These are phyloP conservation scores for Catocala nupta DNA, from an alignment of 2,888 invertebrate species.

Conservation along the genomic window DNA sequence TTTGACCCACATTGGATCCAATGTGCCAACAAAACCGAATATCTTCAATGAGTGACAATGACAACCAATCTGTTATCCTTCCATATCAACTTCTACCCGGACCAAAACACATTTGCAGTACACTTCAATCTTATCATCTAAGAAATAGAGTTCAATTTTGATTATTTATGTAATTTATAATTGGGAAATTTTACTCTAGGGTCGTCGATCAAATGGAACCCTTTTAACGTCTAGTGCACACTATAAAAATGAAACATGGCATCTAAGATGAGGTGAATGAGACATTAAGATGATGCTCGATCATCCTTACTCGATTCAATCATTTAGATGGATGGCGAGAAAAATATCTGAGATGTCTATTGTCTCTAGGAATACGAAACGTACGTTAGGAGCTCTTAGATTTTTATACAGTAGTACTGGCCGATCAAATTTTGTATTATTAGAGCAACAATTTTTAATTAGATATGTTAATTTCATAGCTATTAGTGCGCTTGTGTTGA, in stretches of 20 bases:
- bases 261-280: constrained; percentile 31
- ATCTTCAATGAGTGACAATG: constrained; percentile 54
- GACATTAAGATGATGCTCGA: constrained; percentile 36
- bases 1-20: constrained; percentile 50
- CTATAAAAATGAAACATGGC: constrained; percentile 67
- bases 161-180: constrained; percentile 14
- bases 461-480: too few species aligned
- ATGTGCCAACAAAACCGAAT: constrained; percentile 40
- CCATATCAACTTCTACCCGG: constrained; percentile 35
- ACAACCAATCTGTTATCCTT: constrained; percentile 59
- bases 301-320: constrained; percentile 35
- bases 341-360: background rate
- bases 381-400: too few species aligned
- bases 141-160: constrained; percentile 23
- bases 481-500: too few species aligned
- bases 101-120: constrained; percentile 28
- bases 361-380: background rate
- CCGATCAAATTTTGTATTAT: too few species aligned
- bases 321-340: constrained; percentile 27
- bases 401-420: too few species aligned
- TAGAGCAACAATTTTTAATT: too few species aligned
- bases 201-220: constrained; percentile 67
- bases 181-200: constrained; percentile 44
- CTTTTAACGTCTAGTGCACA: constrained; percentile 67
- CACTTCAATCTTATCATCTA: background rate